Evolutionary conservation across 2,113 vertebrate genomes (phyloP).

Genomic region (Phalacrocorax pelagicus): DNA sequence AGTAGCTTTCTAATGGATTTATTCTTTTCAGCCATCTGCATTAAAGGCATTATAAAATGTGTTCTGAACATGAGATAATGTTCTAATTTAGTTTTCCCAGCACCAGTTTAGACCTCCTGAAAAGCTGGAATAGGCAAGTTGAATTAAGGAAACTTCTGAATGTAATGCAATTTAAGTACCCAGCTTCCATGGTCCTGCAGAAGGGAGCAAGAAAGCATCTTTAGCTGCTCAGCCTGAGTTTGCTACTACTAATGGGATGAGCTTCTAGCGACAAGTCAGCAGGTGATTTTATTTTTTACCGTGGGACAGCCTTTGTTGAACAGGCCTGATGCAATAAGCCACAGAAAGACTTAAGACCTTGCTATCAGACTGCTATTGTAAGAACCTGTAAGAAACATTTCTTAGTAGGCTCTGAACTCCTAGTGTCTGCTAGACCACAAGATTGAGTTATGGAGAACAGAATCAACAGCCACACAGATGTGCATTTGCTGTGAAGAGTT

Average conservation of each 20-base stretch:
- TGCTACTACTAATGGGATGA: background rate
- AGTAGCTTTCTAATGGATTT: background rate
- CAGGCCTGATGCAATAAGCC: background rate
- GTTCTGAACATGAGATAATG: background rate
- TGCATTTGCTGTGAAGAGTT: slow-evolving; percentile 12
- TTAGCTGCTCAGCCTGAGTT: background rate
- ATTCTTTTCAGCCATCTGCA: background rate
- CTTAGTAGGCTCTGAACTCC: background rate
- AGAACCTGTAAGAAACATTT: background rate
- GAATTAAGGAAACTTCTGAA: background rate
- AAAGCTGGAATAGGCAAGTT: background rate
- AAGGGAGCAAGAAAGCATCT: background rate
- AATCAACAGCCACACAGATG: background rate
- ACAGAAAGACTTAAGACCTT: background rate
- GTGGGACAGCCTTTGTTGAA: background rate
- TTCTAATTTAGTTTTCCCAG: background rate
- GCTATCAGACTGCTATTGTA: background rate
- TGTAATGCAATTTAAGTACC: background rate
- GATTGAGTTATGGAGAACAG: background rate
- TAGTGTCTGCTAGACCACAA: background rate
- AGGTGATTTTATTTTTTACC: background rate
- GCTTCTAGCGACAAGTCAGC: background rate
- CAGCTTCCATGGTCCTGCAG: background rate
- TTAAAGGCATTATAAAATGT: background rate
- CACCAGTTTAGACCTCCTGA: background rate